Percentiles rank a stretch among this genome's conserved stretches.
These are phyloP conservation scores for Butorides virescens DNA, from an alignment of 2,113 vertebrate species.

Conservation along the genomic window DNA sequence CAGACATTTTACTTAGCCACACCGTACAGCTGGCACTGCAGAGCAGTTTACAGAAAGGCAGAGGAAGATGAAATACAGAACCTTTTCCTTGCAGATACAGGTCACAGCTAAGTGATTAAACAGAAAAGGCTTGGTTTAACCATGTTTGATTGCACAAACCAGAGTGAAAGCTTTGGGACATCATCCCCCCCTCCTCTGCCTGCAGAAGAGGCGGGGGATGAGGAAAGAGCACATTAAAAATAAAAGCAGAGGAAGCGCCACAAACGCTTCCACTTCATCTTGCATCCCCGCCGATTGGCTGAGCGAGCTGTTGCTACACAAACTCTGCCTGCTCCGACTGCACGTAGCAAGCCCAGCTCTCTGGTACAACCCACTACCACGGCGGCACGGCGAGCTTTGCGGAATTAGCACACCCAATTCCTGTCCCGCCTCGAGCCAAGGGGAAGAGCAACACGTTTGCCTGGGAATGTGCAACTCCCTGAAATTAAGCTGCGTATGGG, in stretches of 20 bases:
- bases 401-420: not conserved
- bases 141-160: not conserved
- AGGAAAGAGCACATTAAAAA: not conserved
- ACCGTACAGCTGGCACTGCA: not conserved
- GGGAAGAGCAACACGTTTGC: not conserved
- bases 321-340: not conserved
- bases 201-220: not conserved
- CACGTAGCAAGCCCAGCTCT: not conserved
- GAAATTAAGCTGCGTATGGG: accelerated
- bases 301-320: not conserved
- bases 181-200: not conserved
- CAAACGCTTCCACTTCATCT: not conserved
- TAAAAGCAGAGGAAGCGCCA: not conserved
- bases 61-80: not conserved
- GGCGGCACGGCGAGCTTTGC: not conserved
- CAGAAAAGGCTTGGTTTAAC: not conserved
- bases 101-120: not conserved
- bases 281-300: not conserved
- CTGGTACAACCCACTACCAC: not conserved
- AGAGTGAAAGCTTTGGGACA: not conserved
- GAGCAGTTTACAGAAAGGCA: not conserved
- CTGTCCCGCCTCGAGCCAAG: not conserved
- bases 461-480: not conserved
- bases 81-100: not conserved
- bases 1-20: not conserved